phyloP scores from a whole-genome alignment of 1,140 invertebrate genomes.

The Cydia fagiglandana region DNA sequence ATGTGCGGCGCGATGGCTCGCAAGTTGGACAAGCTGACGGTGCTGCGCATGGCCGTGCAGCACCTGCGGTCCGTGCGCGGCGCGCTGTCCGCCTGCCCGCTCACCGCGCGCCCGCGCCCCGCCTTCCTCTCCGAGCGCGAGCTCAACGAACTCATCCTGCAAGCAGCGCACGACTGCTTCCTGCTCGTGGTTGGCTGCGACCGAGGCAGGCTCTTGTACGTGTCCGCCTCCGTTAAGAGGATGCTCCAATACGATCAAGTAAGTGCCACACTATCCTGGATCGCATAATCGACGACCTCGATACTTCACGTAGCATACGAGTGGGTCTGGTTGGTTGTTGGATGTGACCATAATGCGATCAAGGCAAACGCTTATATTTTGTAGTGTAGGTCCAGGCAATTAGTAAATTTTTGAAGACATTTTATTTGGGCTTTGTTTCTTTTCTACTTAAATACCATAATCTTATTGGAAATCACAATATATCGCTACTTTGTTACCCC shows the following conservation, averaged over 20 bases:
- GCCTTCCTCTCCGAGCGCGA: conserved; percentile 94
- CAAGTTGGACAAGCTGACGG: conserved; percentile 96
- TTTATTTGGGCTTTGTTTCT: too few species aligned
- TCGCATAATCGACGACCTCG: too few species aligned
- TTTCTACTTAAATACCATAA: too few species aligned
- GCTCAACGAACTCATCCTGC: conserved; percentile 88
- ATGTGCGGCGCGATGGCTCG: conserved; percentile 96
- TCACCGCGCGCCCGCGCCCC: conserved; percentile 83
- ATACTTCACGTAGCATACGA: too few species aligned
- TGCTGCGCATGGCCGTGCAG: conserved; percentile 95
- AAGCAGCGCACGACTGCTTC: conserved; percentile 95
- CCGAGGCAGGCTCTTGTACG: conserved; percentile 92
- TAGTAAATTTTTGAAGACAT: too few species aligned
- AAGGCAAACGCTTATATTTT: too few species aligned
- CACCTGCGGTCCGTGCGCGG: conserved; percentile 83
- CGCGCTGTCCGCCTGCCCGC: conserved; percentile 57
- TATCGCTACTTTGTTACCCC: too few species aligned
- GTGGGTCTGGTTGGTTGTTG: too few species aligned
- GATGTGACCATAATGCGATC: too few species aligned
- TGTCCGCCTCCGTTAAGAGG: conserved; percentile 93
- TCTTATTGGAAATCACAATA: too few species aligned
- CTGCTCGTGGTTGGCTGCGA: conserved; percentile 96
- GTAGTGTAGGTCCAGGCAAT: too few species aligned
- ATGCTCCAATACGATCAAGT: conserved; percentile 93
- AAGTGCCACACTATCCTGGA: conserved; percentile 39